Evolutionary conservation across 2,113 vertebrate genomes (phyloP), one percentile per base, ranked within the genome.

Genomic region (Heptranchias perlo): DNA sequence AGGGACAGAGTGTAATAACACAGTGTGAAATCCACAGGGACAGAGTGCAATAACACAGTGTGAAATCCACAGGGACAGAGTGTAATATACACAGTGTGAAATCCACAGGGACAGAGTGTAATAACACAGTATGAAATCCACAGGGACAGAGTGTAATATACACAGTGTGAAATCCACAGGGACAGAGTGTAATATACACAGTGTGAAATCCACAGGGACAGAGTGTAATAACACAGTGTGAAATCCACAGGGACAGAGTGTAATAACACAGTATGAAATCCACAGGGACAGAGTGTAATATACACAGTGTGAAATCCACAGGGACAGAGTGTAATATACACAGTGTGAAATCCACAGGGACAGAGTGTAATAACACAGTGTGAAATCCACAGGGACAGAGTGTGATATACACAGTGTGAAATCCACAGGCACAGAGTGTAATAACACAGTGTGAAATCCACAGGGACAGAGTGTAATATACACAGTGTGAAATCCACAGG

Each of bases 301-400:
- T 4, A 93, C 0, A 98, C 98, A 98, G 99, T 99, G n/a, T n/a
- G n/a, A n/a, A n/a, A n/a, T n/a, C n/a, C n/a, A n/a, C 97, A 93
- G n/a, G 61, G 65, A 35, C 6, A 8, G 69, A 35, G 25, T 76
- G 35, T 76, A 25, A 25, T 35, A 35, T 8, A 76, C 10, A 35
- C 69, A 82, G 6, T 14, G 35, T n/a, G n/a, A n/a, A n/a, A n/a
- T n/a, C n/a, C n/a, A 4, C 11, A 39, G 4, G 4, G 14, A 44
- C 3, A 39, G 35, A n/a, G n/a, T 35, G 69, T 73, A 73, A 78
- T 73, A n/a, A n/a, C n/a, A n/a, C n/a, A n/a, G n/a, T n/a, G n/a
- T n/a, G n/a, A n/a, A n/a, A 73, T n/a, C 0, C 11, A 10, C 73
- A 7, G 28, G 28, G 23, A 2, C 35, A 35, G 35, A 0, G 31